Percentiles rank a stretch among this genome's conserved stretches.
Conservation (phyloP, 1,140 invertebrate genomes). For the Apis cerana region DNA sequence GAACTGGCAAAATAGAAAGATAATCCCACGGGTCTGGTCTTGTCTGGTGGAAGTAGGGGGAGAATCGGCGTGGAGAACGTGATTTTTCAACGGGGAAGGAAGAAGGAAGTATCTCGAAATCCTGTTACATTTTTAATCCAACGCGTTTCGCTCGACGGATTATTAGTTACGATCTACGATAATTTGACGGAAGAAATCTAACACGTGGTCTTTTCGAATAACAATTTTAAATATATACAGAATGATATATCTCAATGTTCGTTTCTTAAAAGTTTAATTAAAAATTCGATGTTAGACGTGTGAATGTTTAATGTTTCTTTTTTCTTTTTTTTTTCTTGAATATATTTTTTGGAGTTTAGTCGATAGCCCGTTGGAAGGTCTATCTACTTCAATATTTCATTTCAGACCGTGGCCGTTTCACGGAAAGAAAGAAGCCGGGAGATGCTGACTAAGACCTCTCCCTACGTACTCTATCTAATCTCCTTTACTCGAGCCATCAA, state of each 20-base stretch:
- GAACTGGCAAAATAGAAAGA: constrained; percentile 33
- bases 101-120: no score
- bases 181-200: no score
- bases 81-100: background rate
- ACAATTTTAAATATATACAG: no score
- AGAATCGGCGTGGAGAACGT: background rate
- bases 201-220: no score
- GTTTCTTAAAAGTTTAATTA: no score
- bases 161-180: no score
- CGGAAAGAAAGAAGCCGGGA: background rate
- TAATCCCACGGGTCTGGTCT: constrained; percentile 16
- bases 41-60: background rate
- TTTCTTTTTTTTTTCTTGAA: background rate
- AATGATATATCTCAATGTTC: no score
- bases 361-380: background rate
- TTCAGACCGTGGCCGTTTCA: constrained; percentile 11
- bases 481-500: constrained; percentile 55
- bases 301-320: background rate
- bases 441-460: constrained; percentile 49
- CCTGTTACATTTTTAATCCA: background rate
- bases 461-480: constrained; percentile 43
- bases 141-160: background rate
- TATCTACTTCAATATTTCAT: constrained; percentile 49
- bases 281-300: no score
- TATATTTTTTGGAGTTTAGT: background rate